These are phyloP conservation scores for Gymnothorax javanicus DNA, from an alignment of 2,797 vertebrate species.

Conservation along the genomic window DNA sequence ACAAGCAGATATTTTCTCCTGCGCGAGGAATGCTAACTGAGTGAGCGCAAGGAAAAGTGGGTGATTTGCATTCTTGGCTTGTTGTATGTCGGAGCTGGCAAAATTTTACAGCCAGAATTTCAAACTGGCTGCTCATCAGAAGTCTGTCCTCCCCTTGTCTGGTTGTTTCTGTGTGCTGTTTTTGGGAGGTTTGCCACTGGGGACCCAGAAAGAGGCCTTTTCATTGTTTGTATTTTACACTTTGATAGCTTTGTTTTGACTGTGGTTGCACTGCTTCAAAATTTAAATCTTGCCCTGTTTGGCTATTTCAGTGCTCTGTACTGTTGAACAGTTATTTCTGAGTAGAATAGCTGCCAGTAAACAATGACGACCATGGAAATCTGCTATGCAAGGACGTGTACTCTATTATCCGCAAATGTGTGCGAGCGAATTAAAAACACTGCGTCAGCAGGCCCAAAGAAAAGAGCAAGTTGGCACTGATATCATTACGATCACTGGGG, in stretches of 20 bases:
- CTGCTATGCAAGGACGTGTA: neutral
- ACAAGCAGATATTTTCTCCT: conserved; percentile 41
- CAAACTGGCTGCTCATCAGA: conserved; percentile 11
- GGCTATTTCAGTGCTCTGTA: neutral
- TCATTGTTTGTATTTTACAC: conserved; percentile 13
- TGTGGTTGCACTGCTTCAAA: neutral
- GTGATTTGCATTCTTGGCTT: conserved; percentile 72
- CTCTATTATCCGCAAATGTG: neutral
- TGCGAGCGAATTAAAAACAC: neutral
- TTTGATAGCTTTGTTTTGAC: neutral
- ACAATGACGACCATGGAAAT: neutral
- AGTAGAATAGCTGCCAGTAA: neutral
- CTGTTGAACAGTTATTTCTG: neutral
- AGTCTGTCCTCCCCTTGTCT: neutral
- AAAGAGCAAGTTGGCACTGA: neutral
- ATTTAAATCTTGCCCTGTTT: neutral
- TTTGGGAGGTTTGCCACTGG: neutral
- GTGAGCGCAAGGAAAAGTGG: conserved; percentile 45
- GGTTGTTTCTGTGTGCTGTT: conserved; percentile 1
- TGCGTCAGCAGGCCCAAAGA: neutral
- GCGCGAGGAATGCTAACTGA: conserved; percentile 57
- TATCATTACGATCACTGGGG: neutral
- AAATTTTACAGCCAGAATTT: conserved; percentile 23
- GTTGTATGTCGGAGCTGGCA: conserved; percentile 26
- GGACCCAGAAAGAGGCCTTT: neutral